Conservation (phyloP, 1,140 invertebrate genomes). For the Oscheius sp. region DNA sequence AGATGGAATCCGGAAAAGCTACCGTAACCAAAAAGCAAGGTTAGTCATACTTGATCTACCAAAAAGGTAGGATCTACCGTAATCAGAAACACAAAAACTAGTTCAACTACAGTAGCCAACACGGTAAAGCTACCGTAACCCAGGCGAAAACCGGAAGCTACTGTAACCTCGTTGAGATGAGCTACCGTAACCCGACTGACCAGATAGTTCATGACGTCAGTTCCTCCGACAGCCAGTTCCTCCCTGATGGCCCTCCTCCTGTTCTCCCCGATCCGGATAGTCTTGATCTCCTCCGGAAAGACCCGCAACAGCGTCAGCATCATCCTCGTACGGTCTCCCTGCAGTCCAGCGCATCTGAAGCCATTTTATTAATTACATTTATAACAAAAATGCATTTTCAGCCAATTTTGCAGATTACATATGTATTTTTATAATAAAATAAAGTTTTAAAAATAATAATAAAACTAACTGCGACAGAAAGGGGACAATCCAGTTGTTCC, state of each 20-base stretch:
- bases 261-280: constrained; percentile 75
- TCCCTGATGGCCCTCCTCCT: constrained; percentile 77
- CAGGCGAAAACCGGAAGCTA: no score
- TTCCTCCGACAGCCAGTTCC: constrained; percentile 68
- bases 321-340: constrained; percentile 35
- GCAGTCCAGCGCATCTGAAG: constrained; percentile 29
- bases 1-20: no score
- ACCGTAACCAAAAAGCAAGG: no score
- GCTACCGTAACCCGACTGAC: constrained; percentile 63
- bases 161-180: no score
- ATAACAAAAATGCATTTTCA: no score
- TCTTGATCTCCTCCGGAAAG: constrained; percentile 32
- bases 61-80: no score
- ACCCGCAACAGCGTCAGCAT: constrained; percentile 26
- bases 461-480: constrained; percentile 72
- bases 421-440: no score
- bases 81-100: no score
- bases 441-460: constrained; percentile 28
- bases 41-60: no score
- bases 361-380: constrained; percentile 30
- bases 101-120: no score
- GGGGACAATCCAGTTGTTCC: constrained; percentile 83
- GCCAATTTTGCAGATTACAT: no score
- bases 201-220: constrained; percentile 71
- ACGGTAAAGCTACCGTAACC: background rate